Evolutionary conservation across 2,888 invertebrate genomes (phyloP), one percentile per base, ranked within the genome.

Genomic region (Latrodectus hesperus): DNA sequence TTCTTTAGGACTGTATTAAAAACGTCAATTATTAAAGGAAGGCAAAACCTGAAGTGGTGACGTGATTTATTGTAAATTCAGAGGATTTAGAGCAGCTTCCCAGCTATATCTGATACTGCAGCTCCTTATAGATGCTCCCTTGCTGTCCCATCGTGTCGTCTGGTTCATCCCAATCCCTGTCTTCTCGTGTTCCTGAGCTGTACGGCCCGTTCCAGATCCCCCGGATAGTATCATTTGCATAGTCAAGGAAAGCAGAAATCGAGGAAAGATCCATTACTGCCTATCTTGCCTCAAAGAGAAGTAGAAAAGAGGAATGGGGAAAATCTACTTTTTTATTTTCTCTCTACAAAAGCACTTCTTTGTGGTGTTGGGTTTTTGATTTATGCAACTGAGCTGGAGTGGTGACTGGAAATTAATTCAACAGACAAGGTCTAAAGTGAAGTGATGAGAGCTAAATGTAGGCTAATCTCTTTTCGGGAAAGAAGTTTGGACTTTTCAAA

Each of bases 161-260:
- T 68, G 55, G 75, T n/a, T 49, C 82, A 68, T 68, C 82, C 82
- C 82, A 82, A 74, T 82, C 82, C 55, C 55, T 82, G 82, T 82
- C 74, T 67, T 49, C n/a, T 49, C 68, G 49, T 82, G 82, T 82
- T 75, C 74, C 14, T 53, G 74, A 60, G 75, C 82, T 75, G 74
- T 81, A 64, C 73, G 73, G 17, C 52, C 26, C 74, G 65, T 67
- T 52, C 49, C 70, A 26, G 67, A 55, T 53, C 26, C 26, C 78
- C 78, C 55, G 53, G 53, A 52, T 79, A 79, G 75, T 82, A 82
- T 65, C 74, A 82, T 82, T 82, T 82, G 82, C 82, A 82, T 82
- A 68, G 49, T 12, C 51, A 17, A 52, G 22, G 55, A 52, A 22
- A 60, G 55, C 55, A 10, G 55, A 60, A 14, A 53, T 38, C 55